Percentiles rank a stretch among this genome's conserved stretches.
Evolutionary conservation across 2,888 invertebrate genomes (phyloP).

Genomic region (Diloba caeruleocephala): DNA sequence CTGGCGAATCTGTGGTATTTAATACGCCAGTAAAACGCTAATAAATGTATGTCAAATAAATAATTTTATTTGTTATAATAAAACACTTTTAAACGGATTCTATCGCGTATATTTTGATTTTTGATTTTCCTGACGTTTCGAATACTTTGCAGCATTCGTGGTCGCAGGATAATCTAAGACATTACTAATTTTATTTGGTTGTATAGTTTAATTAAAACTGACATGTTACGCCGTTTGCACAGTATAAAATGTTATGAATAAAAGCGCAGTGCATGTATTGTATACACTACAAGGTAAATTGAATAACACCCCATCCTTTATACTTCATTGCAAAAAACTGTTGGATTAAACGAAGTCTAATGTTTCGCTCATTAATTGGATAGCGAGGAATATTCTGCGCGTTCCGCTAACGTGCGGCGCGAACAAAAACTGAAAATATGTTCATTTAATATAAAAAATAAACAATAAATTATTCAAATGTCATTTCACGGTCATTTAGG

Average conservation of each 20-base stretch:
- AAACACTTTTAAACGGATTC: no score
- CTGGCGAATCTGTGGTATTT: constrained; percentile 32
- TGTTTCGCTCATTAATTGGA: constrained; percentile 56
- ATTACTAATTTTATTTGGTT: no score
- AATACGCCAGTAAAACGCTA: constrained; percentile 47
- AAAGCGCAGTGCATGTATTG: constrained; percentile 53
- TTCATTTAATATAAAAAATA: constrained; percentile 40
- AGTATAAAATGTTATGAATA: constrained; percentile 57
- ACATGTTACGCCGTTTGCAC: constrained; percentile 62
- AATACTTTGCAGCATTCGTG: no score
- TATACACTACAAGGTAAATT: constrained; percentile 55
- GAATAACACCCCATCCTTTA: constrained; percentile 60
- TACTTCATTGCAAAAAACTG: constrained; percentile 59
- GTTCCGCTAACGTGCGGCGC: constrained; percentile 57
- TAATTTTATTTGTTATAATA: no score
- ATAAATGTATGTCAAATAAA: constrained; percentile 49
- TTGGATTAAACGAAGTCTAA: constrained; percentile 56
- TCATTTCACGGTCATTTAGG: constrained; percentile 79
- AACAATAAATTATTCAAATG: constrained; percentile 61
- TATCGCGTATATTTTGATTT: no score
- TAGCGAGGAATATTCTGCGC: constrained; percentile 53
- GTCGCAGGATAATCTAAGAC: no score
- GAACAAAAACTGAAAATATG: constrained; percentile 59
- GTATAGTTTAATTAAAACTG: constrained; percentile 65
- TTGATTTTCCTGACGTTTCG: no score